A percentile compares a stretch with the other conserved stretches of the same genome.
Evolutionary conservation across 2,888 invertebrate genomes (phyloP).

Genomic region (Tinea pellionella): DNA sequence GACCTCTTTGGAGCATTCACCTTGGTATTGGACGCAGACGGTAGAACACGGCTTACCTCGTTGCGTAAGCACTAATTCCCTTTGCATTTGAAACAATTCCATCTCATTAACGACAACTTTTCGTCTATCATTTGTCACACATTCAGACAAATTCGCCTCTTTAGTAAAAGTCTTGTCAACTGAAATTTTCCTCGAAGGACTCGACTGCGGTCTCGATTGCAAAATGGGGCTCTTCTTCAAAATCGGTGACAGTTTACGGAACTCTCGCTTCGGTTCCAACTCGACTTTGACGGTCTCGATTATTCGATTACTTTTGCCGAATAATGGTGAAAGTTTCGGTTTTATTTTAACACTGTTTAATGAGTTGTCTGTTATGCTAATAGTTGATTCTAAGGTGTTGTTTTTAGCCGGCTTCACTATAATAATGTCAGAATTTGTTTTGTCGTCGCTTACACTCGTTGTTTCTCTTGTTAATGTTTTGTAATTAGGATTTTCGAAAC

Average conservation of each 20-base stretch:
- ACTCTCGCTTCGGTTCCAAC: slow-evolving; percentile 50
- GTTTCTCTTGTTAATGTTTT: slow-evolving; percentile 12
- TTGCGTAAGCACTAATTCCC: slow-evolving; percentile 44
- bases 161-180: not conserved
- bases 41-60: too few species aligned
- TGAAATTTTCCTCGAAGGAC: slow-evolving; percentile 28
- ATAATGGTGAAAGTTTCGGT: slow-evolving; percentile 54
- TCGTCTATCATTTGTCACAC: not conserved
- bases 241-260: slow-evolving; percentile 55
- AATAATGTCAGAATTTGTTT: slow-evolving; percentile 37
- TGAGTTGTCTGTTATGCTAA: slow-evolving; percentile 52
- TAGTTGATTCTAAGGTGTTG: slow-evolving; percentile 47
- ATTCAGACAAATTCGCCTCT: not conserved
- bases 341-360: slow-evolving; percentile 37
- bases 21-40: too few species aligned
- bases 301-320: slow-evolving; percentile 31
- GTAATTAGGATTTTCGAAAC: slow-evolving; percentile 61
- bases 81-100: slow-evolving; percentile 37
- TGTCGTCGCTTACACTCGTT: slow-evolving; percentile 19
- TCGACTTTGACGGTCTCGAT: slow-evolving; percentile 45
- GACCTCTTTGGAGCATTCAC: too few species aligned
- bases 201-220: slow-evolving; percentile 53
- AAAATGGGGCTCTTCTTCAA: slow-evolving; percentile 37
- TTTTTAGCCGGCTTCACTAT: slow-evolving; percentile 46
- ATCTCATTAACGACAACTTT: slow-evolving; percentile 31